phyloP scores from a whole-genome alignment of 1,140 invertebrate genomes.

The Drosophila nebulosa region DNA sequence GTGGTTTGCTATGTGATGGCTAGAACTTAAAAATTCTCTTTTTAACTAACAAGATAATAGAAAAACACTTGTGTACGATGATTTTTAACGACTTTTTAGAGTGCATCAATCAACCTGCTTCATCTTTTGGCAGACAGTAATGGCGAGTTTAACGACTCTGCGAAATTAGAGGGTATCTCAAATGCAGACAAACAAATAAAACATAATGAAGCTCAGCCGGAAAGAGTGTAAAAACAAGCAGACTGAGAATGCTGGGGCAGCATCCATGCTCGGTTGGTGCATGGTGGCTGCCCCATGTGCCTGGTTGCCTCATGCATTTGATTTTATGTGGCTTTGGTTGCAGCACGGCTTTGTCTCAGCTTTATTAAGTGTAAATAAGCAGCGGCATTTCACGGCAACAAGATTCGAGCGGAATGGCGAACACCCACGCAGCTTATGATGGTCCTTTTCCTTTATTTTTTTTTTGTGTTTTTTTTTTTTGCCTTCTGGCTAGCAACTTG shows the following conservation, averaged over 20 bases:
- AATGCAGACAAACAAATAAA: slow-evolving; percentile 51
- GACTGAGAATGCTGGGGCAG: slow-evolving; percentile 9
- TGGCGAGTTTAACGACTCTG: neutral
- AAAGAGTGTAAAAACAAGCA: neutral
- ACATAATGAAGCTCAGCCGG: slow-evolving; percentile 39
- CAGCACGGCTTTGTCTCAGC: slow-evolving; percentile 45
- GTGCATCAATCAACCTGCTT: neutral
- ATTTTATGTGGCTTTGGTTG: slow-evolving; percentile 46
- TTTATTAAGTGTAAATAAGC: slow-evolving; percentile 78
- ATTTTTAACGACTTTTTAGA: neutral
- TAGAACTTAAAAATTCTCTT: no score
- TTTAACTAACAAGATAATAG: no score
- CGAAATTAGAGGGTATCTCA: neutral
- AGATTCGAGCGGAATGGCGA: neutral
- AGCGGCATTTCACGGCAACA: slow-evolving; percentile 64
- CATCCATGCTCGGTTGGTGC: neutral
- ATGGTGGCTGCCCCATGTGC: neutral
- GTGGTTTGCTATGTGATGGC: no score
- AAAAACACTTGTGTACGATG: neutral
- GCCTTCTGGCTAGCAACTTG: neutral
- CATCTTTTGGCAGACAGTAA: no score
- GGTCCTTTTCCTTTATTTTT: no score
- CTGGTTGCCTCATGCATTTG: slow-evolving; percentile 23
- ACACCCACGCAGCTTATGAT: neutral
- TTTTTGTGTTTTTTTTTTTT: neutral